A percentile compares a stretch with the other conserved stretches of the same genome.
These are phyloP conservation scores for Ormyrus pomaceus DNA, from an alignment of 2,888 invertebrate species.

Conservation along the genomic window DNA sequence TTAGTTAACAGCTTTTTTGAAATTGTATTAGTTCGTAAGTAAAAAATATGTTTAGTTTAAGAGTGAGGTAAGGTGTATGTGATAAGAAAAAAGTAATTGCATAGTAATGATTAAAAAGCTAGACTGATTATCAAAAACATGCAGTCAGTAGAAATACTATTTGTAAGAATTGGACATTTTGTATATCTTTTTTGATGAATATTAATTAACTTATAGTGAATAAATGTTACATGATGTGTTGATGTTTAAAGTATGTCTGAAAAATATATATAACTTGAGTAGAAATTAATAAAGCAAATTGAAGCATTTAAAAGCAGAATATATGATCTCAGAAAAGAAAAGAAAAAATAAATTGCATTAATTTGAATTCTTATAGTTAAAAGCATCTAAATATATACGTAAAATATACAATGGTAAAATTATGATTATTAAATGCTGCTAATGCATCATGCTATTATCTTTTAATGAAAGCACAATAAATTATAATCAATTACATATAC, in stretches of 20 bases:
- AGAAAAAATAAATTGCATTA: too few relatives aligned
- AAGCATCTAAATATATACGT: neutral
- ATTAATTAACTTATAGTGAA: slow-evolving; percentile 23
- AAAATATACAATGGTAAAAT: too few relatives aligned
- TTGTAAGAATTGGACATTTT: slow-evolving; percentile 12
- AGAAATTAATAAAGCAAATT: neutral
- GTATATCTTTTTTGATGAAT: slow-evolving; percentile 26
- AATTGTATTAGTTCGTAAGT: too few relatives aligned
- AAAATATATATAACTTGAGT: slow-evolving; percentile 1
- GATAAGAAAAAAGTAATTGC: neutral
- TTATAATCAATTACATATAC: neutral
- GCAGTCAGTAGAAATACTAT: slow-evolving; percentile 13
- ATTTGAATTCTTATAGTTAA: too few relatives aligned
- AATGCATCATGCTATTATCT: too few relatives aligned
- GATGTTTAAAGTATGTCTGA: neutral
- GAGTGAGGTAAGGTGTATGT: too few relatives aligned
- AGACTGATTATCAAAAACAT: slow-evolving; percentile 27
- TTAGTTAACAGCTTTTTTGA: neutral
- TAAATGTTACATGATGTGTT: neutral
- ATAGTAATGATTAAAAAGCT: too few relatives aligned
- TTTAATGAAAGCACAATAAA: too few relatives aligned
- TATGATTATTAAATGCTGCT: too few relatives aligned
- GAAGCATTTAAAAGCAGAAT: neutral
- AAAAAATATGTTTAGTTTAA: too few relatives aligned
- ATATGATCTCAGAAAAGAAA: neutral